Percentiles rank a stretch among this genome's conserved stretches.
phyloP scores from a whole-genome alignment of 1,140 invertebrate species.

The Apis cerana region DNA sequence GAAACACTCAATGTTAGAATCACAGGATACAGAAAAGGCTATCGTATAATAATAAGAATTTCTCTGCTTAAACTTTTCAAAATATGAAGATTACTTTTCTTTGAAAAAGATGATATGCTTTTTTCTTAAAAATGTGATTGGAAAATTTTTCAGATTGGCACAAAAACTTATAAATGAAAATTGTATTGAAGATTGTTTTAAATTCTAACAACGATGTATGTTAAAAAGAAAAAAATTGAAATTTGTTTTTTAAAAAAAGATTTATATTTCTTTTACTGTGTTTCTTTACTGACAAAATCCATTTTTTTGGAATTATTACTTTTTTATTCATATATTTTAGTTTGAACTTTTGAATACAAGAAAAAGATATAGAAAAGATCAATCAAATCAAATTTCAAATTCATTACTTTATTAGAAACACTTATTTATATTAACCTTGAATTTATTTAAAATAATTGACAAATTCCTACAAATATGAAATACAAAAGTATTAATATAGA shows the following conservation, averaged over 20 bases:
- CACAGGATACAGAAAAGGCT: background rate
- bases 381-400: conserved; percentile 1
- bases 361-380: background rate
- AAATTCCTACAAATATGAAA: background rate
- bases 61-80: background rate
- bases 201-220: conserved; percentile 18
- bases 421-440: background rate
- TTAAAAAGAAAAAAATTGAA: background rate
- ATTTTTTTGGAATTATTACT: background rate
- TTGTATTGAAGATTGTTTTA: conserved; percentile 3
- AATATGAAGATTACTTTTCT: conserved; percentile 11
- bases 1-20: background rate
- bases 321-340: background rate
- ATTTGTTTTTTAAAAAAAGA: background rate
- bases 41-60: background rate
- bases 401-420: background rate
- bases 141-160: background rate
- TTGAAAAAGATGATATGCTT: conserved; percentile 20
- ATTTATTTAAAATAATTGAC: background rate
- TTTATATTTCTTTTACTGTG: background rate
- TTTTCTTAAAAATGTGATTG: conserved; percentile 8
- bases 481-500: too few species aligned
- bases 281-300: too few species aligned
- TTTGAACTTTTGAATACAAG: background rate
- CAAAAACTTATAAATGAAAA: background rate